phyloP scores from a whole-genome alignment of 1,140 invertebrate species.

The Ridgeia piscesae region DNA sequence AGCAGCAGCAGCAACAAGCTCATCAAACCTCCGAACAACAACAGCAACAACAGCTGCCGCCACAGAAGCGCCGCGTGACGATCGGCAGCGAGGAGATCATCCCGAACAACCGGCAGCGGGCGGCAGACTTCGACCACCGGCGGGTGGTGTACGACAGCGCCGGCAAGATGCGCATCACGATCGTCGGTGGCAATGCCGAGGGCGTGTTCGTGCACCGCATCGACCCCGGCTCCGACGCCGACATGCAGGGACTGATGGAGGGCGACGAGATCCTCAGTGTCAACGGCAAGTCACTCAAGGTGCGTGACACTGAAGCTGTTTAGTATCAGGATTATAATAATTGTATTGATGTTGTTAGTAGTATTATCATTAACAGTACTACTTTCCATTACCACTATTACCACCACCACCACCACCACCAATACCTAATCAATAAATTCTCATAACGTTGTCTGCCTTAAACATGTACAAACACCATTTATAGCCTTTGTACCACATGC shows the following conservation, averaged over 20 bases:
- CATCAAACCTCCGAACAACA: not conserved
- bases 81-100: slow-evolving; percentile 14
- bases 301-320: not conserved
- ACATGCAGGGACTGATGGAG: slow-evolving; percentile 19
- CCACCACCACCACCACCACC: too few relatives aligned
- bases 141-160: slow-evolving; percentile 22
- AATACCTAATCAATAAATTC: too few relatives aligned
- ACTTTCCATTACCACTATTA: too few relatives aligned
- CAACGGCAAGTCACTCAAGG: slow-evolving; percentile 18
- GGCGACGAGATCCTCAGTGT: slow-evolving; percentile 29
- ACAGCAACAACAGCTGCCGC: not conserved
- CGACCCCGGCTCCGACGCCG: slow-evolving; percentile 17
- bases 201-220: slow-evolving; percentile 27
- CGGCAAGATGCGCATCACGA: slow-evolving; percentile 18
- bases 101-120: slow-evolving; percentile 10
- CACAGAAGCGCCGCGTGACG: not conserved
- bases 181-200: slow-evolving; percentile 28
- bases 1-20: slow-evolving; percentile 15
- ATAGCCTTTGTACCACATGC: too few relatives aligned
- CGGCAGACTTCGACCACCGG: slow-evolving; percentile 8
- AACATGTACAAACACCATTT: too few relatives aligned
- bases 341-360: too few relatives aligned
- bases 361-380: too few relatives aligned
- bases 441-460: too few relatives aligned
- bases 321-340: too few relatives aligned